Conservation (phyloP, 2,113 vertebrate species). For the Colistium nudipinnis region DNA sequence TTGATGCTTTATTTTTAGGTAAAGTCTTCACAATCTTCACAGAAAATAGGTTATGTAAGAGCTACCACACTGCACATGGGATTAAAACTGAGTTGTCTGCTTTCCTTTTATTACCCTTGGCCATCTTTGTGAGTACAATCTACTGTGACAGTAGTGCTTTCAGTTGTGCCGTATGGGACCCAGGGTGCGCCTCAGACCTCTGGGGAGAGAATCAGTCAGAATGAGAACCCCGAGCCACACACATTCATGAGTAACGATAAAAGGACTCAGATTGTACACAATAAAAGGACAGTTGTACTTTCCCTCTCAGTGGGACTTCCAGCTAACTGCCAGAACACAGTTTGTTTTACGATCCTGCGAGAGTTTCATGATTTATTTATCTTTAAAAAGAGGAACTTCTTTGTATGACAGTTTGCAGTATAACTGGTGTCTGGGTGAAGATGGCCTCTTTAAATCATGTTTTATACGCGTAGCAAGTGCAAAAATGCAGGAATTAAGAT, state of each 20-base stretch:
- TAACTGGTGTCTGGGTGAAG: conserved; percentile 1
- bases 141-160: conserved; percentile 60
- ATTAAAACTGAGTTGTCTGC: conserved; percentile 14
- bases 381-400: conserved; percentile 50
- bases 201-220: conserved; percentile 43
- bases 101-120: conserved; percentile 15
- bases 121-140: conserved; percentile 43
- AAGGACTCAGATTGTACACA: conserved; percentile 36
- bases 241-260: conserved; percentile 49
- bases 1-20: not conserved
- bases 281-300: conserved; percentile 56
- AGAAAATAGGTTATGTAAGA: not conserved
- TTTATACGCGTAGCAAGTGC: not conserved
- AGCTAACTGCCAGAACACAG: conserved; percentile 37
- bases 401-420: conserved; percentile 30
- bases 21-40: not conserved
- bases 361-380: conserved; percentile 55
- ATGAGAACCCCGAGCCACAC: conserved; percentile 19
- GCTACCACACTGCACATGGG: conserved; percentile 18
- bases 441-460: not conserved
- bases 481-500: not conserved
- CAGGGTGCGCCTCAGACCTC: conserved; percentile 31
- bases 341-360: conserved; percentile 55
- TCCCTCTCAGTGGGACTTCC: conserved; percentile 45
- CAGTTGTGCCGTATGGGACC: conserved; percentile 13